A percentile compares a stretch with the other conserved stretches of the same genome.
Evolutionary conservation across 2,888 invertebrate genomes (phyloP).

Genomic region (Eubasilissa splendida): DNA sequence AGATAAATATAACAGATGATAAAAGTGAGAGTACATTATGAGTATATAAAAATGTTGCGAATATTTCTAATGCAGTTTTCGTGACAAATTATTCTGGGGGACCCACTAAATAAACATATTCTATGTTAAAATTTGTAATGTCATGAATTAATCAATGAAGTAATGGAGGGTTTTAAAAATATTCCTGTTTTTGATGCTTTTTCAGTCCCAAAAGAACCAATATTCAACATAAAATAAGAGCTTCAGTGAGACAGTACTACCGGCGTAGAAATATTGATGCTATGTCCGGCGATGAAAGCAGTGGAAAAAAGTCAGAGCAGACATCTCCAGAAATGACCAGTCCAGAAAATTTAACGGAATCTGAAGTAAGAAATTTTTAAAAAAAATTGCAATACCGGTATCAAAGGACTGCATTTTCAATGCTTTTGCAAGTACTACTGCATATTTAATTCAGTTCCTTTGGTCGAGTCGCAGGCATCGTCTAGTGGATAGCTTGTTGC

Average conservation of each 20-base stretch:
- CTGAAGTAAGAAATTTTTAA: slow-evolving; percentile 32
- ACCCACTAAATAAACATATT: too few relatives aligned
- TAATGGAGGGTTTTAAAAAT: too few relatives aligned
- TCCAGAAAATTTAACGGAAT: slow-evolving; percentile 34
- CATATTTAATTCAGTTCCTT: too few relatives aligned
- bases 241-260: slow-evolving; percentile 64
- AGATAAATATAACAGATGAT: background rate
- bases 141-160: too few relatives aligned
- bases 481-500: too few relatives aligned
- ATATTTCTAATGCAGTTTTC: too few relatives aligned
- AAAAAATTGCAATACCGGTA: background rate
- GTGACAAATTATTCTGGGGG: too few relatives aligned
- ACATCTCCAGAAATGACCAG: slow-evolving; percentile 20
- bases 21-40: background rate
- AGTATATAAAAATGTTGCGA: too few relatives aligned
- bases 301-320: slow-evolving; percentile 41
- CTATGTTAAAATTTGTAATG: too few relatives aligned
- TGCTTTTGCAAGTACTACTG: too few relatives aligned
- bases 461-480: too few relatives aligned
- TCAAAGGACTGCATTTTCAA: background rate
- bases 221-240: slow-evolving; percentile 50
- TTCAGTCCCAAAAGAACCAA: slow-evolving; percentile 54
- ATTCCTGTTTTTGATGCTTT: background rate
- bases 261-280: slow-evolving; percentile 65
- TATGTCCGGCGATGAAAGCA: slow-evolving; percentile 65